Conservation (phyloP, 2,888 invertebrate genomes). For the Pyrrhia umbra region DNA sequence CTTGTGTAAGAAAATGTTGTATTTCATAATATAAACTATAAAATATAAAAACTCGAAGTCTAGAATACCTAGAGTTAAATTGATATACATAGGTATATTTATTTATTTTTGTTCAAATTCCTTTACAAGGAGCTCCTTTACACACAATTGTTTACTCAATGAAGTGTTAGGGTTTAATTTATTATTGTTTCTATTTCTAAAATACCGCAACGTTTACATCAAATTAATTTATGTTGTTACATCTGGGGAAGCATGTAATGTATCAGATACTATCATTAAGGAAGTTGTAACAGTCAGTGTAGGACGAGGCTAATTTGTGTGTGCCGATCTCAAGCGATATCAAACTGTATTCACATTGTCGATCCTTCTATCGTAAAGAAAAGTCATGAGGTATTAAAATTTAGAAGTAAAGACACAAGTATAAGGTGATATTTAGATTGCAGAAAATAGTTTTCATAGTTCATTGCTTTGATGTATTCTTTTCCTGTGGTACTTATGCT, state of each 20-base stretch:
- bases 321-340: constrained; percentile 22
- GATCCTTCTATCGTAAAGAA: constrained; percentile 8
- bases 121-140: background rate
- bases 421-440: no score
- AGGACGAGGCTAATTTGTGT: constrained; percentile 55
- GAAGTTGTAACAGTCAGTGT: constrained; percentile 46
- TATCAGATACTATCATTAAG: constrained; percentile 45
- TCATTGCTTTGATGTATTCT: no score
- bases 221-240: constrained; percentile 50
- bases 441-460: no score
- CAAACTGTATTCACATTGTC: constrained; percentile 37
- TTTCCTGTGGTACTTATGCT: no score
- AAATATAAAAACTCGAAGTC: no score
- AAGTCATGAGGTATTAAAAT: background rate
- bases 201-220: constrained; percentile 41
- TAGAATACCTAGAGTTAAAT: background rate
- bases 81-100: background rate
- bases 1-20: no score
- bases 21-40: no score
- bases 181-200: constrained; percentile 22
- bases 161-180: constrained; percentile 8
- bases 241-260: constrained; percentile 45
- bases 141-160: background rate
- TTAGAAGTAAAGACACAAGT: background rate
- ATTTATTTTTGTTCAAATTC: background rate